These are phyloP conservation scores for Cylindroiulus punctatus DNA, from an alignment of 2,888 invertebrate genomes.

Conservation along the genomic window DNA sequence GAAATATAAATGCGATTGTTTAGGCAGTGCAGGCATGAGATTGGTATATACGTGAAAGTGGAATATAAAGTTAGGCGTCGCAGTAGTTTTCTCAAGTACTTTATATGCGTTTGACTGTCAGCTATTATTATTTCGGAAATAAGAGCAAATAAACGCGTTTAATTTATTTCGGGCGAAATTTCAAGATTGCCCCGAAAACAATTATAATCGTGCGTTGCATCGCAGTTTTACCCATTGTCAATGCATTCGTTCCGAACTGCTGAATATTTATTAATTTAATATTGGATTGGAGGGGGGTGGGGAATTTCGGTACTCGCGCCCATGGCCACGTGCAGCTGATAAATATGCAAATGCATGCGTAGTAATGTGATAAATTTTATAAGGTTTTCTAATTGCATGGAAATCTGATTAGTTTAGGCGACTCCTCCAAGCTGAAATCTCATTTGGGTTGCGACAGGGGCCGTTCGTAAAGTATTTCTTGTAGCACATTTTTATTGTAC, in stretches of 20 bases:
- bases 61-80: not conserved
- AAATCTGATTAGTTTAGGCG: conserved; percentile 9
- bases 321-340: not conserved
- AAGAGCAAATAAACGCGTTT: conserved; percentile 34
- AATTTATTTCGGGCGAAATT: not conserved
- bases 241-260: not conserved
- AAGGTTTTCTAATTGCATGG: conserved; percentile 28
- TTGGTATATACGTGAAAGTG: too few relatives aligned
- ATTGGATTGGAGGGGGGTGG: too few relatives aligned
- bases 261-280: conserved; percentile 42
- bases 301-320: not conserved
- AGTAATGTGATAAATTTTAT: conserved; percentile 13
- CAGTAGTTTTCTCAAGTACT: not conserved
- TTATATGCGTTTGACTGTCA: not conserved
- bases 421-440: not conserved
- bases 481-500: not conserved
- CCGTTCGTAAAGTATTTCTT: not conserved
- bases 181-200: not conserved
- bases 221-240: not conserved
- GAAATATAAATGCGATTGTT: conserved; percentile 34
- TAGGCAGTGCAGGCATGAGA: not conserved
- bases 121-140: conserved; percentile 13
- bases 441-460: not conserved
- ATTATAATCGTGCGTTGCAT: conserved; percentile 16
- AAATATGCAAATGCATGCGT: conserved; percentile 4